These are phyloP conservation scores for Acleris emargana DNA, from an alignment of 2,888 invertebrate species.

Conservation along the genomic window DNA sequence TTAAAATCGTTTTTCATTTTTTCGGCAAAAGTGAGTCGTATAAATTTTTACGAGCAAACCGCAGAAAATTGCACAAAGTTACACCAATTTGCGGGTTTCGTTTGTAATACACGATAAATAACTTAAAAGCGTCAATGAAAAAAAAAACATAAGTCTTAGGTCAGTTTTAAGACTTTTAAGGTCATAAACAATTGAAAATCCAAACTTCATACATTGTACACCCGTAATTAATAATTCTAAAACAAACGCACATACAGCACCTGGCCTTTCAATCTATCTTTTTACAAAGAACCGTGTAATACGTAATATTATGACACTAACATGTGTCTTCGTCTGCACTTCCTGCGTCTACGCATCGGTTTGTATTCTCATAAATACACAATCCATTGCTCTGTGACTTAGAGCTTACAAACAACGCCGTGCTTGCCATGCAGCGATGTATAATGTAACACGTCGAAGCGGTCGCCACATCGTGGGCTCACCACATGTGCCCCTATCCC, in stretches of 20 bases:
- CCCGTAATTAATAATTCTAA: constrained; percentile 20
- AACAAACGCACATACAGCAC: constrained; percentile 36
- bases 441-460: constrained; percentile 39
- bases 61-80: constrained; percentile 33
- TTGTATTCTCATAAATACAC: constrained; percentile 1
- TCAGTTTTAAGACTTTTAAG: too few species aligned
- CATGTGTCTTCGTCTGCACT: constrained; percentile 44
- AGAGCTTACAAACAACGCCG: constrained; percentile 5
- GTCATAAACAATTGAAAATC: too few species aligned
- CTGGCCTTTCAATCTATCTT: constrained; percentile 47
- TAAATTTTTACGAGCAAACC: constrained; percentile 35
- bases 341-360: constrained; percentile 43
- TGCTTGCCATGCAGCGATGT: constrained; percentile 46
- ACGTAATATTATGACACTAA: constrained; percentile 48
- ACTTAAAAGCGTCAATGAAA: constrained; percentile 2
- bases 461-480: constrained; percentile 31
- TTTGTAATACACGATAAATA: constrained; percentile 13
- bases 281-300: constrained; percentile 45
- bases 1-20: constrained; percentile 19
- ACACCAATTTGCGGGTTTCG: constrained; percentile 31
- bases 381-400: constrained; percentile 29
- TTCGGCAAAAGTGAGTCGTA: constrained; percentile 28
- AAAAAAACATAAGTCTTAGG: not conserved
- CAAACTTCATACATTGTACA: not conserved
- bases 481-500: constrained; percentile 51